Conservation (phyloP, 2,113 vertebrate species). For the Cochlearius cochlearius region DNA sequence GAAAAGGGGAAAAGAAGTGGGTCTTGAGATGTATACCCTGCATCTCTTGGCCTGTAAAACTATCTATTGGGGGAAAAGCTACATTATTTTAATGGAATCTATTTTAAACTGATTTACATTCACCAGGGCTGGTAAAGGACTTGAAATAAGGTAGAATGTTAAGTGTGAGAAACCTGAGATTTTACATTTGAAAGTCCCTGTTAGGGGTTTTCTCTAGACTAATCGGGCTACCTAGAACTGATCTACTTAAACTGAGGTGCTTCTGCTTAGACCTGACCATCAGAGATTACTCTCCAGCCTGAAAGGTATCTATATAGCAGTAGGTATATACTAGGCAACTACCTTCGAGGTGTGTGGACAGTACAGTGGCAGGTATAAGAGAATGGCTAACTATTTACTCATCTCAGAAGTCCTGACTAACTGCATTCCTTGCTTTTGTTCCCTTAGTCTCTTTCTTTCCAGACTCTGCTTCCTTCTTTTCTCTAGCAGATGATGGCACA, state of each 20-base stretch:
- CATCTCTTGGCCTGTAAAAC: neutral
- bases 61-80: neutral
- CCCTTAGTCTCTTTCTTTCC: neutral
- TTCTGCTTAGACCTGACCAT: neutral
- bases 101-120: neutral
- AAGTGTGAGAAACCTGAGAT: neutral
- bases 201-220: neutral
- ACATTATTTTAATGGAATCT: neutral
- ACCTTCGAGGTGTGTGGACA: neutral
- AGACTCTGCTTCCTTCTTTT: neutral
- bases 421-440: slow-evolving; percentile 55
- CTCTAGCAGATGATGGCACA: neutral
- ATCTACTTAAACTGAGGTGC: neutral
- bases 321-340: neutral
- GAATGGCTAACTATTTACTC: neutral
- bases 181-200: neutral
- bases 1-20: neutral
- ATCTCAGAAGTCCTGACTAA: slow-evolving; percentile 34
- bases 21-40: neutral
- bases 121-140: neutral
- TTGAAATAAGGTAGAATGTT: neutral
- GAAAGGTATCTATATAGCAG: neutral
- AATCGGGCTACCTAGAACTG: neutral
- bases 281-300: neutral
- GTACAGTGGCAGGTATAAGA: neutral